Conservation (phyloP, 2,797 vertebrate genomes). For the Hippoglossus hippoglossus region DNA sequence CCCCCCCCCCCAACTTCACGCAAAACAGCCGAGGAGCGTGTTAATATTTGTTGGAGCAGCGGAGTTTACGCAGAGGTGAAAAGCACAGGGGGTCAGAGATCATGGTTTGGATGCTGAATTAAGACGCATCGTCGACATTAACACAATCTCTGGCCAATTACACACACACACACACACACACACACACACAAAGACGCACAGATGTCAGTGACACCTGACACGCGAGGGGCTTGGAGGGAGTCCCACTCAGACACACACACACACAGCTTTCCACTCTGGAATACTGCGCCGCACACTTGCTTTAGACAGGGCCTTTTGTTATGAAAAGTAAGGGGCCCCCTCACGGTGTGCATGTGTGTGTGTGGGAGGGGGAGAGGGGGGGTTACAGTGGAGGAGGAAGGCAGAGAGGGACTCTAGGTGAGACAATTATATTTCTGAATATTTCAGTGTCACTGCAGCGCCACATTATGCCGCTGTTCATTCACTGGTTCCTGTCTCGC, state of each 20-base stretch:
- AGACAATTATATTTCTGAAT: constrained; percentile 10
- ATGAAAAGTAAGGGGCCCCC: constrained; percentile 81
- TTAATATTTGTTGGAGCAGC: neutral
- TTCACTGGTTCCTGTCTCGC: constrained; percentile 5
- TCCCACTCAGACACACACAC: constrained; percentile 32
- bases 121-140: constrained; percentile 16
- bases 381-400: constrained; percentile 16
- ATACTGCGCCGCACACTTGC: constrained; percentile 61
- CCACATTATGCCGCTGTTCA: constrained; percentile 2
- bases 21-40: neutral
- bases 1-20: constrained; percentile 1
- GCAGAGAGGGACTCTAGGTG: constrained; percentile 30
- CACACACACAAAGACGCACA: constrained; percentile 43
- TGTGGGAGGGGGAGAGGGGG: constrained; percentile 4
- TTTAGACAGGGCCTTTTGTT: constrained; percentile 80
- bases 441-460: neutral
- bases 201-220: constrained; percentile 85
- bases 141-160: neutral
- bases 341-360: constrained; percentile 25
- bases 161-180: neutral
- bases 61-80: neutral
- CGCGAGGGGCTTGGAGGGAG: constrained; percentile 44
- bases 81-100: constrained; percentile 18
- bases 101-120: constrained; percentile 17
- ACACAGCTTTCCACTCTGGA: constrained; percentile 37